Evolutionary conservation across 2,888 invertebrate genomes (phyloP).

Genomic region (Drosophila flavopinicola): DNA sequence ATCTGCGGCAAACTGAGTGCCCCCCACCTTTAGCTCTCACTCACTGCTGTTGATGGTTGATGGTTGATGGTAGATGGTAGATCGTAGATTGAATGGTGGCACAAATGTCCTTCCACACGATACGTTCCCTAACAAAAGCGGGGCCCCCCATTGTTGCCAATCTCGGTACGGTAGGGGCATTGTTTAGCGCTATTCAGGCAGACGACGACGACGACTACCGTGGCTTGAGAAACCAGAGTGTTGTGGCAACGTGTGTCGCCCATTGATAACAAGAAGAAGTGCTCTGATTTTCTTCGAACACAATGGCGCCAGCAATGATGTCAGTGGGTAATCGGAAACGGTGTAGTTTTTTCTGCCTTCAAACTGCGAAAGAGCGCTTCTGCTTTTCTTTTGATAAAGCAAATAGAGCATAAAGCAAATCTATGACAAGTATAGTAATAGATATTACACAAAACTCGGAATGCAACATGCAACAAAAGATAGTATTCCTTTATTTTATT

Average conservation of each 20-base stretch:
- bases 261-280: constrained; percentile 8
- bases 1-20: constrained; percentile 28
- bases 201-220: constrained; percentile 32
- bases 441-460: too few species aligned
- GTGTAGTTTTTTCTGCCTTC: too few species aligned
- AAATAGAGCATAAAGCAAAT: too few species aligned
- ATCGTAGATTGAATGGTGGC: constrained; percentile 59
- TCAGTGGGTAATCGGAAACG: constrained; percentile 21
- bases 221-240: neutral
- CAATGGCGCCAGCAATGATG: constrained; percentile 47
- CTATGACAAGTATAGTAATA: too few species aligned
- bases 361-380: too few species aligned
- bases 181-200: constrained; percentile 45
- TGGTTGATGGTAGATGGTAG: constrained; percentile 59
- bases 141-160: constrained; percentile 37
- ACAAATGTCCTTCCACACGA: constrained; percentile 50
- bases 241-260: constrained; percentile 7
- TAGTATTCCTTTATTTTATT: too few species aligned
- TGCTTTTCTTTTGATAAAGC: too few species aligned
- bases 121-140: constrained; percentile 26
- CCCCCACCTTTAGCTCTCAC: too few species aligned
- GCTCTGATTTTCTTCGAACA: constrained; percentile 32
- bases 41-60: constrained; percentile 47
- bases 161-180: constrained; percentile 25
- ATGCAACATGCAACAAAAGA: too few species aligned